These are phyloP conservation scores for Pachycephus smyrnensis DNA, from an alignment of 2,888 invertebrate genomes.

Conservation along the genomic window DNA sequence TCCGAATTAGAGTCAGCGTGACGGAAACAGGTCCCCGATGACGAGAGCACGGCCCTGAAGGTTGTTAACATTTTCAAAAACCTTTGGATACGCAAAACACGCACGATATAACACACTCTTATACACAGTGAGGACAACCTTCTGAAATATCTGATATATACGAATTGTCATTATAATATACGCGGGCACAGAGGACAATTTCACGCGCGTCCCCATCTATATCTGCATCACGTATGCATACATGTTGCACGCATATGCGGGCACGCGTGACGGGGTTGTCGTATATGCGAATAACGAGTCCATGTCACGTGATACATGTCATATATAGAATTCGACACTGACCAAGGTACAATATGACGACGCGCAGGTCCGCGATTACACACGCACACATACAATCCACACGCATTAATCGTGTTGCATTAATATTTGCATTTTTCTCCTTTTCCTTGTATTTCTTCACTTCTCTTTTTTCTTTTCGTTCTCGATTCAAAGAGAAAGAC, in stretches of 20 bases:
- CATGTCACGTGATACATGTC: background rate
- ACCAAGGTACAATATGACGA: background rate
- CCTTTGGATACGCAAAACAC: slow-evolving; percentile 1
- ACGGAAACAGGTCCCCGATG: slow-evolving; percentile 4
- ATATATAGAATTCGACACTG: background rate
- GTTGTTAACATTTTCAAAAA: background rate
- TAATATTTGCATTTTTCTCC: slow-evolving; percentile 2
- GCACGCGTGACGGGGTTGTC: background rate
- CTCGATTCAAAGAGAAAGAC: background rate
- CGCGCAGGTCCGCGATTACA: background rate
- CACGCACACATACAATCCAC: background rate
- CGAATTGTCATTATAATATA: background rate
- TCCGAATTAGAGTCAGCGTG: background rate
- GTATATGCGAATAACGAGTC: background rate
- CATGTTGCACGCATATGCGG: background rate
- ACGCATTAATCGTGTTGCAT: background rate
- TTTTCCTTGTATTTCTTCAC: background rate
- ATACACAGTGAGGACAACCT: background rate
- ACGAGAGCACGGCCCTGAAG: background rate
- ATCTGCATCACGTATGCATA: background rate
- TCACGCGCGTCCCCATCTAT: background rate
- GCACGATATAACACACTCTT: background rate
- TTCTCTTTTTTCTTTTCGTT: background rate
- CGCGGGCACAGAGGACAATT: background rate
- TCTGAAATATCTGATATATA: background rate